Evolutionary conservation across 2,888 invertebrate species (phyloP), one percentile per base, ranked within the genome.

Genomic region (Protophormia terraenovae): DNA sequence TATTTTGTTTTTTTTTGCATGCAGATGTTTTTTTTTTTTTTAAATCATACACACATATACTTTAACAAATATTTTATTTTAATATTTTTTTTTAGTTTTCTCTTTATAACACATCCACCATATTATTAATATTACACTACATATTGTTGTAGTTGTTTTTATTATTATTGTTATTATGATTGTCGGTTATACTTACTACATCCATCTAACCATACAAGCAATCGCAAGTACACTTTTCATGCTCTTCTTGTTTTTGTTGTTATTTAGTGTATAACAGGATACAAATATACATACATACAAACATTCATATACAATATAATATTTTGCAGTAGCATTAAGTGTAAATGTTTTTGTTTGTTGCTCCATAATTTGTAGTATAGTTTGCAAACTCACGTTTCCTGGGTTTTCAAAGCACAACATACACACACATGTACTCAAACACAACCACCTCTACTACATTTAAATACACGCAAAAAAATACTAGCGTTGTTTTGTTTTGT

Each of bases 341-440:
- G 87, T 88, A 86, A 78, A 87, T 88, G 87, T 83, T 88, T 88
- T 87, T 86, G 76, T 78, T 88, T 87, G 86, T 86, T 87, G 86
- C 85, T 84, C 84, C 87, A 87, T 88, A 89, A 88, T 88, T 89
- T 88, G 86, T 87, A 85, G 87, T 85, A 86, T 87, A 89, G 88
- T 89, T 89, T 89, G 88, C 88, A 88, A 89, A 89, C 89, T 88
- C 86, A 86, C 86, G 87, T 87, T 82, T 87, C 83, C 83, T 84
- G 84, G 72, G 67, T 75, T 78, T 77, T 82, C 55, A 66, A 62
- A 60, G 55, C 45, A 60, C n/a, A 32, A 16, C 50, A 22, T n/a
- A 32, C 22, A 73, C 60, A 29, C 47, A 66, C 41, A 6, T 22
- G 35, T 35, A 35, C 16, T 22, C 22, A 2, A 29, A 32, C 41